Evolutionary conservation across 2,797 vertebrate species (phyloP), one percentile per base, ranked within the genome.

Genomic region (Acrossocheilus wenchowensis): DNA sequence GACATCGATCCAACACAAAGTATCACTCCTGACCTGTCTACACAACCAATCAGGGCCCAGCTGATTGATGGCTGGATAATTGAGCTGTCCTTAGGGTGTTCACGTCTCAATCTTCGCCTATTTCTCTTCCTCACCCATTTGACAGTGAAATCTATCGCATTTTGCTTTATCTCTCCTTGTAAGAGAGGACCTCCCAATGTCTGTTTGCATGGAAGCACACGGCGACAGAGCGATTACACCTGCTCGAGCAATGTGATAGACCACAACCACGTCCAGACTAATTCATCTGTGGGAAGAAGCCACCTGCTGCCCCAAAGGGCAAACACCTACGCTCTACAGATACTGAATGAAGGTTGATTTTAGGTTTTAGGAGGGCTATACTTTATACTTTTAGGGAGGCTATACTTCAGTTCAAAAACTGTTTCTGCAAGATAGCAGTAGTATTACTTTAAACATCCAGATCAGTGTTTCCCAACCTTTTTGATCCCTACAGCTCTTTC

Each of bases 11-110:
- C 54, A 87, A 84, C 89, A 86, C 90, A 91, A 92, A 91, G 93
- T 92, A 92, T 93, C 92, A 90, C 91, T 91, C 89, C 83, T 64
- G 89, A 89, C 93, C 92, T 91, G 90, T 95, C 94, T 92, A 93
- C 91, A 94, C 87, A 91, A 91, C 90, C 94, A 93, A 93, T 94
- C 93, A 92, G 93, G 90, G 88, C 91, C 89, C 89, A 17, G 89
- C 92, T 94, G 95, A 95, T 93, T 95, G 94, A 95, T 94, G 94
- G 91, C 92, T 69, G 88, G 92, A 93, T 95, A 95, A 96, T 94
- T 94, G 94, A 95, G 92, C 92, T 93, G 92, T 94, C 93, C 72
- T 93, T 50, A 48, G 89, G 91, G 93, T 91, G 92, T 93, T 92
- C 94, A 94, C 93, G 93, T 94, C 92, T 92, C 88, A 89, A 5